Evolutionary conservation across 1,140 invertebrate genomes (phyloP).

Genomic region (Panagrolaimus sp.): DNA sequence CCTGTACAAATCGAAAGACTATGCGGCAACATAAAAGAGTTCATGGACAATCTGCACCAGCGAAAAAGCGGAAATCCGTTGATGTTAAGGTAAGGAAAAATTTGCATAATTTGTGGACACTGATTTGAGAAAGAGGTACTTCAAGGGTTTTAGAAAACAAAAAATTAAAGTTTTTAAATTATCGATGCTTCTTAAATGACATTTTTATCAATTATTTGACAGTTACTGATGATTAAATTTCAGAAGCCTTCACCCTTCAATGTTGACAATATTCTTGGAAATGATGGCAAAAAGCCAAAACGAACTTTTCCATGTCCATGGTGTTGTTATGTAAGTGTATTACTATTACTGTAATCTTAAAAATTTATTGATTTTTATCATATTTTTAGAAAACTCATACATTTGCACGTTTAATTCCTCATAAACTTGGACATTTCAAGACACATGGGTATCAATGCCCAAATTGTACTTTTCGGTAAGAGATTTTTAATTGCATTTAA

Average conservation of each 20-base stretch:
- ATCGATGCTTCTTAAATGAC: too few species aligned
- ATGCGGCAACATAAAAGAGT: slow-evolving; percentile 36
- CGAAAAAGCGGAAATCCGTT: background rate
- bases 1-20: slow-evolving; percentile 41
- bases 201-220: too few species aligned
- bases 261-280: slow-evolving; percentile 1
- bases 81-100: slow-evolving; percentile 16
- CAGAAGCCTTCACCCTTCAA: slow-evolving; percentile 13
- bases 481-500: background rate
- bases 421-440: slow-evolving; percentile 33
- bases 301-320: slow-evolving; percentile 7
- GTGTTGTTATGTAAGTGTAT: background rate
- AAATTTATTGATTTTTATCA: background rate
- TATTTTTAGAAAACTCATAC: slow-evolving; percentile 37
- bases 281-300: slow-evolving; percentile 14
- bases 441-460: slow-evolving; percentile 32
- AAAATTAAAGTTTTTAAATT: too few species aligned
- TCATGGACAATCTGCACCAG: background rate
- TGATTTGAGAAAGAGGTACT: background rate
- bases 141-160: background rate
- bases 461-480: slow-evolving; percentile 36
- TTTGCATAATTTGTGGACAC: background rate
- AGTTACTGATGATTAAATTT: slow-evolving; percentile 1
- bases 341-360: background rate
- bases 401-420: slow-evolving; percentile 26